A percentile compares a stretch with the other conserved stretches of the same genome.
phyloP scores from a whole-genome alignment of 2,113 vertebrate species.

The Macroglossus sobrinus region DNA sequence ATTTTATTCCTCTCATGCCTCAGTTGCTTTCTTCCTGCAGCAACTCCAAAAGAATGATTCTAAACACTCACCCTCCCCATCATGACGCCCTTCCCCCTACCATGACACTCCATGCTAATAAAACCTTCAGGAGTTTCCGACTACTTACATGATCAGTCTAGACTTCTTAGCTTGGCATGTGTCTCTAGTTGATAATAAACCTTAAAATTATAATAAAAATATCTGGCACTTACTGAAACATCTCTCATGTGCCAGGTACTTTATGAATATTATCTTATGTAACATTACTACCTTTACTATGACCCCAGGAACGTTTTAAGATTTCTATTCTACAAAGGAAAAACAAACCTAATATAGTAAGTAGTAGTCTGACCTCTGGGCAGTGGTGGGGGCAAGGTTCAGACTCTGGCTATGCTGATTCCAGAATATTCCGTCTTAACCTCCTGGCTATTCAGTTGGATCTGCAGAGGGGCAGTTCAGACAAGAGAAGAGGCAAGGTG shows the following conservation, averaged over 20 bases:
- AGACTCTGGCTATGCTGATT: neutral
- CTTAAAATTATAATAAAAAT: neutral
- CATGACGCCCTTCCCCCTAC: neutral
- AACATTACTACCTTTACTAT: neutral
- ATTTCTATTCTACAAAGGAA: neutral
- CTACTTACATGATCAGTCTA: neutral
- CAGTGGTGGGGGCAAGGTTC: neutral
- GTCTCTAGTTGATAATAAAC: neutral
- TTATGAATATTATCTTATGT: neutral
- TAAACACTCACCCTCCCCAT: neutral
- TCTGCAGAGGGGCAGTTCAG: neutral
- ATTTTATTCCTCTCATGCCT: neutral
- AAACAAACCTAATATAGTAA: neutral
- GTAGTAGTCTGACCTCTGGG: neutral
- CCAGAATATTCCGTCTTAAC: neutral
- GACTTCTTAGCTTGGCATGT: neutral
- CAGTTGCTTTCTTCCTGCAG: neutral
- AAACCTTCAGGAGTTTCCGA: neutral
- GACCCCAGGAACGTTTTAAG: neutral
- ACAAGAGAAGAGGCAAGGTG: neutral
- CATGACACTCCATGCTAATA: neutral
- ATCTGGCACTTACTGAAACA: neutral
- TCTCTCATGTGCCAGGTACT: neutral
- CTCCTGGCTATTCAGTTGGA: neutral
- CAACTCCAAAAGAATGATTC: neutral